Evolutionary conservation across 2,797 vertebrate species (phyloP).

Genomic region (Streptopelia turtur): DNA sequence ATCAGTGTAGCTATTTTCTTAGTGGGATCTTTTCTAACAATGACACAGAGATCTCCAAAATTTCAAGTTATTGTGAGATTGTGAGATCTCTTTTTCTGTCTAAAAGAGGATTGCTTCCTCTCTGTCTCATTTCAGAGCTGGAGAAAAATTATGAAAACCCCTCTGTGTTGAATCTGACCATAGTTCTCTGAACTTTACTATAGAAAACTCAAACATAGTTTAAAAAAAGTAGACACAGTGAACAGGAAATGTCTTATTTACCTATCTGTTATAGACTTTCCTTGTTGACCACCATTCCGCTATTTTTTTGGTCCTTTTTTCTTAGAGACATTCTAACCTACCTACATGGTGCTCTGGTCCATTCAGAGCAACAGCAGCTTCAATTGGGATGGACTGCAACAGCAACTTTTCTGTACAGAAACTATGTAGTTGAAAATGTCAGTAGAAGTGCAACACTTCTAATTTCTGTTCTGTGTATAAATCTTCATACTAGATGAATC

Average conservation of each 20-base stretch:
- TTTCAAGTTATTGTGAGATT: background rate
- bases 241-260: background rate
- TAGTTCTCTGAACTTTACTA: background rate
- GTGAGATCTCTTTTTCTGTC: background rate
- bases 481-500: background rate
- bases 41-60: background rate
- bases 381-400: background rate
- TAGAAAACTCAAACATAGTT: background rate
- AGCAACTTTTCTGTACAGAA: background rate
- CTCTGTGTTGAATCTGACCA: background rate
- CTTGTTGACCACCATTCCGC: background rate
- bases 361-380: background rate
- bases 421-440: background rate
- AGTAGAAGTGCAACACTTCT: background rate
- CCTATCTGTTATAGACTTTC: background rate
- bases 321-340: background rate
- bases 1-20: background rate
- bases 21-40: background rate
- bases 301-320: background rate
- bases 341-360: background rate
- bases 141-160: background rate
- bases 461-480: background rate
- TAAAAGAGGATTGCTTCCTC: background rate
- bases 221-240: background rate
- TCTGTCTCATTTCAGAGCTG: background rate